A percentile compares a stretch with the other conserved stretches of the same genome.
Evolutionary conservation across 2,888 invertebrate genomes (phyloP).

Genomic region (Ormyrus thymus): DNA sequence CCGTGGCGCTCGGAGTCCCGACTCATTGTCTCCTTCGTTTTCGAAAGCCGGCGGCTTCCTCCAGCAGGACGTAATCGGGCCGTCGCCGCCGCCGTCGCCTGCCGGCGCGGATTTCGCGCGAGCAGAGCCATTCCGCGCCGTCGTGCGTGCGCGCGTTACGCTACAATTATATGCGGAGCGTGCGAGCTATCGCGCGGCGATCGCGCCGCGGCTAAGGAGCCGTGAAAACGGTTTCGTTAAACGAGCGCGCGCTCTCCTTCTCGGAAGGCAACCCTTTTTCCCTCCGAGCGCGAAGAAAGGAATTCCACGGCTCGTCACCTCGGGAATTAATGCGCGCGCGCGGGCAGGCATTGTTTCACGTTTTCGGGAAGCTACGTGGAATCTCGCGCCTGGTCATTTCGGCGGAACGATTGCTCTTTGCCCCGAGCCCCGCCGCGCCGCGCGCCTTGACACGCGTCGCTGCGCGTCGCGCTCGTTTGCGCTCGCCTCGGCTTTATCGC

Average conservation of each 20-base stretch:
- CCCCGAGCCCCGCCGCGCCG: too few relatives aligned
- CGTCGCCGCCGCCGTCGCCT: too few relatives aligned
- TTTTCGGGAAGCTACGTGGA: constrained; percentile 24
- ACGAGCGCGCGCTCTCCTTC: constrained; percentile 16
- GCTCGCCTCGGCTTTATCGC: neutral
- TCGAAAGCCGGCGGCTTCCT: neutral
- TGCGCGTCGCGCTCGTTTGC: neutral
- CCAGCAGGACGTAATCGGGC: too few relatives aligned
- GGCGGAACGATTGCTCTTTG: too few relatives aligned
- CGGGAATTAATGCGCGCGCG: neutral
- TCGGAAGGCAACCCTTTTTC: constrained; percentile 3
- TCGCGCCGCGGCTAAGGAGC: constrained; percentile 8
- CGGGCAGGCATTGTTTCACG: constrained; percentile 9
- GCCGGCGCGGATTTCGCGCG: too few relatives aligned
- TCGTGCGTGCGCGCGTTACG: constrained; percentile 13
- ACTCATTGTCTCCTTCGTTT: neutral
- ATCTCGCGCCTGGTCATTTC: neutral
- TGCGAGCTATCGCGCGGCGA: neutral
- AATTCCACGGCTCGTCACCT: constrained; percentile 5
- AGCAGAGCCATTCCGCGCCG: too few relatives aligned
- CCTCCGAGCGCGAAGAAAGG: neutral
- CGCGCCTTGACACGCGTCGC: neutral
- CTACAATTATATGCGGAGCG: constrained; percentile 30
- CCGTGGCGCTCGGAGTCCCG: neutral
- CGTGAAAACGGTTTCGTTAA: constrained; percentile 50